These are phyloP conservation scores for Cliona cf. orientalis DNA, from an alignment of 37 sponge, comb jelly and placozoan species.

Conservation along the genomic window DNA sequence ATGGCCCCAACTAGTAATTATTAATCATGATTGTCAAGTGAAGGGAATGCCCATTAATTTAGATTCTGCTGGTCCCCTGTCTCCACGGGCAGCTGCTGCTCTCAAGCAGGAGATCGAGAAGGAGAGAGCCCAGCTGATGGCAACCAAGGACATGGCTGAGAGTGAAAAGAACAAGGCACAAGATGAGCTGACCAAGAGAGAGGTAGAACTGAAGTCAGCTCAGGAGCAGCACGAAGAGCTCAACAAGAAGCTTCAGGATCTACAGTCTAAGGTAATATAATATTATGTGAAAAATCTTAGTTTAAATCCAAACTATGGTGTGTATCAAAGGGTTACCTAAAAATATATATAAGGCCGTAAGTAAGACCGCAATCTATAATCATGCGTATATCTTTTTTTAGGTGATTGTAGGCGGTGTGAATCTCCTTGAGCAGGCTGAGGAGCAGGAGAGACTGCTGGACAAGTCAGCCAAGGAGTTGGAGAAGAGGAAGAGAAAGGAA, in stretches of 20 bases:
- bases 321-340: no score
- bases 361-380: no score
- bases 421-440: slow-evolving; percentile 97
- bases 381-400: not conserved
- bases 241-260: slow-evolving; percentile 73
- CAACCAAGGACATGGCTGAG: slow-evolving; percentile 81
- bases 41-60: not conserved
- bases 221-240: slow-evolving; percentile 86
- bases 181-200: slow-evolving; percentile 75
- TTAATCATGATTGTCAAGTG: not conserved
- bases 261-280: slow-evolving; percentile 67
- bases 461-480: slow-evolving; percentile 84
- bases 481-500: slow-evolving; percentile 78
- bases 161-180: slow-evolving; percentile 75
- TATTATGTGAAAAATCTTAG: not conserved
- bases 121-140: slow-evolving; percentile 72
- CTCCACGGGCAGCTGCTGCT: slow-evolving; percentile 50
- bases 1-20: not conserved
- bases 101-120: slow-evolving; percentile 69
- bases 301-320: no score
- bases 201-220: slow-evolving; percentile 81
- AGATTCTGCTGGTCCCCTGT: slow-evolving; percentile 38
- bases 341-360: no score
- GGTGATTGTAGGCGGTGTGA: slow-evolving; percentile 98
- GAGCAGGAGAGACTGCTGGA: slow-evolving; percentile 94